Evolutionary conservation across 2,797 vertebrate species (phyloP).

Genomic region (Acrocephalus scirpaceus): DNA sequence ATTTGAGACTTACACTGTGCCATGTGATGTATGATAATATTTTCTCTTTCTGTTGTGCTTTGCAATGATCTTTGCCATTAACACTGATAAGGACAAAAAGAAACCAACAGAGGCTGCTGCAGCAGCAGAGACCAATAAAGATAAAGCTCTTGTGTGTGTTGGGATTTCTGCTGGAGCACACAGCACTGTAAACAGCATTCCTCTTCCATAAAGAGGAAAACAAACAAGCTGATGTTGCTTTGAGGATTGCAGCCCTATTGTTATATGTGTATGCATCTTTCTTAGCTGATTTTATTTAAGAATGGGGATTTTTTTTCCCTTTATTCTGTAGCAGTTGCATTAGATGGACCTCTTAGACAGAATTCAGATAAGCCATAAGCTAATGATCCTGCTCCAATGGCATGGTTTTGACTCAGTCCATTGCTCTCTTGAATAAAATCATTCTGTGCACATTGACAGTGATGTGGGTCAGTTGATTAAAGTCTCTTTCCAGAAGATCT

Average conservation of each 20-base stretch:
- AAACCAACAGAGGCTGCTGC: neutral
- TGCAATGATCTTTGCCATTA: neutral
- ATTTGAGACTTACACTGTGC: neutral
- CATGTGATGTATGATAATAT: neutral
- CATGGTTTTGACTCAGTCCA: neutral
- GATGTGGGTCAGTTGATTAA: neutral
- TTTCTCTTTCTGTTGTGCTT: neutral
- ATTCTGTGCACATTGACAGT: neutral
- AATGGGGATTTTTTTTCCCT: neutral
- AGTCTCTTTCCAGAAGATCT: neutral
- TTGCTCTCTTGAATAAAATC: neutral
- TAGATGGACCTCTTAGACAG: neutral
- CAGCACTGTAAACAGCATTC: neutral
- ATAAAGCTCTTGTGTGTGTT: neutral
- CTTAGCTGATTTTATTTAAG: neutral
- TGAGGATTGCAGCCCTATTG: neutral
- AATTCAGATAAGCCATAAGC: neutral
- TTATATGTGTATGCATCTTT: neutral
- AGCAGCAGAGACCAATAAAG: neutral
- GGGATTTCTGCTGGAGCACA: neutral
- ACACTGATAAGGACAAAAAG: neutral
- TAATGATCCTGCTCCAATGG: neutral
- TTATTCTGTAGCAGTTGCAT: neutral
- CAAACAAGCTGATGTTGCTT: fast-evolving
- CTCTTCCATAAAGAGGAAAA: neutral